phyloP scores from a whole-genome alignment of 1,140 invertebrate species.

The Diuraphis noxia region DNA sequence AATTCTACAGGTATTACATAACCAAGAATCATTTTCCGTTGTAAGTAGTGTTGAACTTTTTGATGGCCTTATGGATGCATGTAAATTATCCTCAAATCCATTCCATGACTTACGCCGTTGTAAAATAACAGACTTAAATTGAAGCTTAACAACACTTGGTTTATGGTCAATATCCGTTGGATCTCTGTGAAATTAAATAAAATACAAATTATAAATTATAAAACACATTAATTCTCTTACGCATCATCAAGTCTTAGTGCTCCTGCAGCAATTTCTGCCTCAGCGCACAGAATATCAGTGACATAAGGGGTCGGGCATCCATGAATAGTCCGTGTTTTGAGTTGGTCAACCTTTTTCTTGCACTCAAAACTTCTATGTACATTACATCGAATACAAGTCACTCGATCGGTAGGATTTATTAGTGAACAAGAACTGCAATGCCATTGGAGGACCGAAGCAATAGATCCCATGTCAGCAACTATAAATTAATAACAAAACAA shows the following conservation, averaged over 20 bases:
- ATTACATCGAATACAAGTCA: conserved; percentile 79
- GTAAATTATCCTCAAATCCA: conserved; percentile 8
- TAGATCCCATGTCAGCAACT: conserved; percentile 72
- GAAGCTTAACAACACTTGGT: conserved; percentile 5
- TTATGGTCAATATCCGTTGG: conserved; percentile 54
- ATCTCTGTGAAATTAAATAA: conserved; percentile 54
- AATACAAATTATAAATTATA: conserved; percentile 56
- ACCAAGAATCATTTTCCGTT: conserved; percentile 9
- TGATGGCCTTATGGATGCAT: background rate
- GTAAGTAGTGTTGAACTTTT: conserved; percentile 34
- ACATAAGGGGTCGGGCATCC: conserved; percentile 24
- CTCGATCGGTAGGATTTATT: conserved; percentile 81
- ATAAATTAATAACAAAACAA: background rate
- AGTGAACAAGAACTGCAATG: conserved; percentile 81
- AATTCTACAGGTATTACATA: conserved; percentile 33
- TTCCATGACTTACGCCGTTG: conserved; percentile 43
- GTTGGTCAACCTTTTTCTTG: conserved; percentile 56
- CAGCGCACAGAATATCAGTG: conserved; percentile 30
- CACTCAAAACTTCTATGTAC: conserved; percentile 58
- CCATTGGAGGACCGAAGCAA: conserved; percentile 88
- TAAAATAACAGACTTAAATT: conserved; percentile 32
- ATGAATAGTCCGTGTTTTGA: conserved; percentile 25
- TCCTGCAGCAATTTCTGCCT: conserved; percentile 19
- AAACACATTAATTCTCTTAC: background rate
- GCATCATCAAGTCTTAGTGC: conserved; percentile 31